These are phyloP conservation scores for Acleris cristana DNA, from an alignment of 2,888 invertebrate species.

Conservation along the genomic window DNA sequence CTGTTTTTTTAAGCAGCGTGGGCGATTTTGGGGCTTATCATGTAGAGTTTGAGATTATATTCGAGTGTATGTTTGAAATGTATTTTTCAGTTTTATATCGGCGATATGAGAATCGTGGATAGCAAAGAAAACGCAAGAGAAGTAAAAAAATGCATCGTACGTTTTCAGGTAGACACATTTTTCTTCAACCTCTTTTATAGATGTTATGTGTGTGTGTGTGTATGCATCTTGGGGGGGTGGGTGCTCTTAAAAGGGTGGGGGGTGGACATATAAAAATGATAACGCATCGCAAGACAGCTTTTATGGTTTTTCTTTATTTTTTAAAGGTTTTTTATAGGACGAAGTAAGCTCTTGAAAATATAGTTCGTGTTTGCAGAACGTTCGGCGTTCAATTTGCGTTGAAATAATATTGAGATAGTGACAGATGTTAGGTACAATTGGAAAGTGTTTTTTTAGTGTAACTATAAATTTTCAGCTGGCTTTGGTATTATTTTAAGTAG, in stretches of 20 bases:
- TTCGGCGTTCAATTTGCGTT: not conserved
- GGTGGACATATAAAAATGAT: conserved; percentile 82
- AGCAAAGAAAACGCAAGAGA: conserved; percentile 81
- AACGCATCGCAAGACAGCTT: conserved; percentile 84
- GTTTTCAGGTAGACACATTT: conserved; percentile 84
- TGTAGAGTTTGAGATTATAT: conserved; percentile 44
- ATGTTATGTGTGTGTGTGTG: conserved; percentile 65
- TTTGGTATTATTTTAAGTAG: no score
- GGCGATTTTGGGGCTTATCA: conserved; percentile 50
- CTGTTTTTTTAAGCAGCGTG: conserved; percentile 64
- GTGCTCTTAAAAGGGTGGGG: conserved; percentile 60
- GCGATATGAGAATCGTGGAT: conserved; percentile 83
- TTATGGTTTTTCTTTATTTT: conserved; percentile 83
- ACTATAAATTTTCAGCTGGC: no score
- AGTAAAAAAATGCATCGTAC: conserved; percentile 82
- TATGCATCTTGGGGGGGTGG: conserved; percentile 57
- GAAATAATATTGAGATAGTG: conserved; percentile 13
- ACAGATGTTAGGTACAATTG: not conserved
- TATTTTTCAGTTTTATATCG: conserved; percentile 85
- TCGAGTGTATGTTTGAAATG: conserved; percentile 61
- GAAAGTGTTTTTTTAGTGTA: no score
- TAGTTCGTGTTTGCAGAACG: conserved; percentile 13
- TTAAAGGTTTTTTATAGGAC: conserved; percentile 77
- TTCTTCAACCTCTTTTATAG: conserved; percentile 83
- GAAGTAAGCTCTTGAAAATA: conserved; percentile 40